phyloP scores from a whole-genome alignment of 2,888 invertebrate species.

The Unio pictorum region DNA sequence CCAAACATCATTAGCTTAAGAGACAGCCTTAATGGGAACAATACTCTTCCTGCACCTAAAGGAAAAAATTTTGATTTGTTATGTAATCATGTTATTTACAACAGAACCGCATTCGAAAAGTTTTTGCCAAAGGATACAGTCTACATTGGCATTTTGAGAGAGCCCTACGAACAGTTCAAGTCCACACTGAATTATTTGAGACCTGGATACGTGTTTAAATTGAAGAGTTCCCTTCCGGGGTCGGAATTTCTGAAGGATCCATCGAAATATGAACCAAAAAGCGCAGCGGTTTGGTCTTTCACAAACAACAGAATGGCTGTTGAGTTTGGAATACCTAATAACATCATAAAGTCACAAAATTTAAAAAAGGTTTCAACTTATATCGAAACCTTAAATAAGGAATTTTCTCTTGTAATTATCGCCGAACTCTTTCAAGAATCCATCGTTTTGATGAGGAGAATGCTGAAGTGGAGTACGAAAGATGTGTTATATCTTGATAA shows the following conservation, averaged over 20 bases:
- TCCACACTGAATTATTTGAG: slow-evolving; percentile 31
- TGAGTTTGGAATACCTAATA: slow-evolving; percentile 33
- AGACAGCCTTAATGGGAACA: slow-evolving; percentile 17
- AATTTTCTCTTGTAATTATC: slow-evolving; percentile 35
- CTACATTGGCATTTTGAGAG: slow-evolving; percentile 37
- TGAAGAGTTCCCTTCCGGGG: slow-evolving; percentile 13
- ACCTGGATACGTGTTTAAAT: slow-evolving; percentile 23
- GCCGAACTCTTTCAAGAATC: slow-evolving; percentile 42
- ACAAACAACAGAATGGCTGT: slow-evolving; percentile 38
- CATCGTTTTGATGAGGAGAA: slow-evolving; percentile 28
- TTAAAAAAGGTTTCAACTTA: slow-evolving; percentile 13
- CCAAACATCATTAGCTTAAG: slow-evolving; percentile 37
- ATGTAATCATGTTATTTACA: slow-evolving; percentile 43
- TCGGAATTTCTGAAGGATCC: slow-evolving; percentile 31
- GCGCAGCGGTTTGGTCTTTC: slow-evolving; percentile 10
- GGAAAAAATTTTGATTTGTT: slow-evolving; percentile 31
- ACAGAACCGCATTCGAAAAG: slow-evolving; percentile 20
- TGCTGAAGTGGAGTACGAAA: slow-evolving; percentile 34
- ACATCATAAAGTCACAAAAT: slow-evolving; percentile 18
- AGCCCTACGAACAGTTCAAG: slow-evolving; percentile 40
- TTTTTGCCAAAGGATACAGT: slow-evolving; percentile 36
- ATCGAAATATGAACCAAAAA: slow-evolving; percentile 31
- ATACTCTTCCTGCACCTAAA: slow-evolving; percentile 21
- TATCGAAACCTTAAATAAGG: slow-evolving; percentile 21
- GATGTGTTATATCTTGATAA: slow-evolving; percentile 35